A percentile compares a stretch with the other conserved stretches of the same genome.
Evolutionary conservation across 2,888 invertebrate genomes (phyloP).

Genomic region (Synergus itoensis): DNA sequence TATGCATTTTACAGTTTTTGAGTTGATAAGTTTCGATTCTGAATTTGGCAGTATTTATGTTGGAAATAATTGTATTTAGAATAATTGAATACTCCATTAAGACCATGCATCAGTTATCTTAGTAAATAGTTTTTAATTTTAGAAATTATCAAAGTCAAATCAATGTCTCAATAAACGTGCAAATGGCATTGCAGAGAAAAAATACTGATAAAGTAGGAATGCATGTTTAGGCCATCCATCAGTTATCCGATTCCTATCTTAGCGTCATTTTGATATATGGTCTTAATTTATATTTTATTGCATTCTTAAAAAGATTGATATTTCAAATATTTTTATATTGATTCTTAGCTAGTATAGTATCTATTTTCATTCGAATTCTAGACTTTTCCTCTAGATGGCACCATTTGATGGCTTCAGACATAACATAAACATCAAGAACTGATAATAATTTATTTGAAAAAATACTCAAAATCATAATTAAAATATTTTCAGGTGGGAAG

Average conservation of each 20-base stretch:
- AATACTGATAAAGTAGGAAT: no score
- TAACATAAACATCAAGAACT: neutral
- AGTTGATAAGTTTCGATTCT: neutral
- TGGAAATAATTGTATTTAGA: no score
- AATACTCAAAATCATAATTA: neutral
- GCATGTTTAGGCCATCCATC: no score
- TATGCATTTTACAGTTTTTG: neutral
- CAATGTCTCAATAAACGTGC: no score
- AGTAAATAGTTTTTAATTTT: no score
- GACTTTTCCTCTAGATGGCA: neutral
- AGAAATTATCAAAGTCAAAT: no score
- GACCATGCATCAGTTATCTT: no score
- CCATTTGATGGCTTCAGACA: neutral
- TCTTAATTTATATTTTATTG: neutral
- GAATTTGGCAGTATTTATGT: neutral
- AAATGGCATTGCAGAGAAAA: no score
- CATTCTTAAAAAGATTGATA: neutral
- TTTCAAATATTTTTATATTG: neutral
- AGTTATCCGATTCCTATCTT: no score
- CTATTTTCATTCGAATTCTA: neutral
- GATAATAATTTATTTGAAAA: neutral
- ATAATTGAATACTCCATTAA: no score
- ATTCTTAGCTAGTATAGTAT: neutral
- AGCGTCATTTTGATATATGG: neutral
- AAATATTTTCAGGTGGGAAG: constrained; percentile 81